Evolutionary conservation across 2,113 vertebrate genomes (phyloP).

Genomic region (Pachycephala philippinensis): DNA sequence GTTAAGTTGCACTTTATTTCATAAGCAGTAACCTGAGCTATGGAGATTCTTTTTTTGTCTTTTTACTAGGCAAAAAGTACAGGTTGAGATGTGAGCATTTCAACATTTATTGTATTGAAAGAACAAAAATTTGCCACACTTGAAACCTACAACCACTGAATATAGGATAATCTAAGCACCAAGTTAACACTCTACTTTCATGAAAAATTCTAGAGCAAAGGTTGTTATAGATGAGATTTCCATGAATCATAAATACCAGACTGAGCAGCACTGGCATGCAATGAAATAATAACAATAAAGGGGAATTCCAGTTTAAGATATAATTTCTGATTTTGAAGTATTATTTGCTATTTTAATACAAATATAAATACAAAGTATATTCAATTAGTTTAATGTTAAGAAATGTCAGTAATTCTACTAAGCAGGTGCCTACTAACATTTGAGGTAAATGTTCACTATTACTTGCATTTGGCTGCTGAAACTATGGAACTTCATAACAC

Average conservation of each 20-base stretch:
- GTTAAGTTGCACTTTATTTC: neutral
- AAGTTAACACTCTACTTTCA: neutral
- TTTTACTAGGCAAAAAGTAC: neutral
- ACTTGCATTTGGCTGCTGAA: neutral
- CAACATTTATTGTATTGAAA: neutral
- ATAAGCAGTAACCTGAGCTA: neutral
- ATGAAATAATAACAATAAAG: neutral
- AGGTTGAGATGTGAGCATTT: neutral
- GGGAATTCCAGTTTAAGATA: neutral
- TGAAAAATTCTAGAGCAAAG: neutral
- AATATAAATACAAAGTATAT: neutral
- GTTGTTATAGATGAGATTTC: neutral
- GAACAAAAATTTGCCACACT: neutral
- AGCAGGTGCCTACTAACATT: neutral
- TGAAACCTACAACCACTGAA: neutral
- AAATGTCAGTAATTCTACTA: neutral
- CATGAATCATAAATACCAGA: neutral
- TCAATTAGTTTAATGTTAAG: neutral
- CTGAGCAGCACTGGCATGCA: neutral
- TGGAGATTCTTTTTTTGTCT: neutral
- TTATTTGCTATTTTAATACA: slow-evolving; percentile 39
- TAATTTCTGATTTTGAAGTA: slow-evolving; percentile 1
- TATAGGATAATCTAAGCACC: neutral
- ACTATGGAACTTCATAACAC: neutral
- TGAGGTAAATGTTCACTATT: neutral